Base-by-base conservation (phyloP, 1,140 invertebrate species). In the Hylyphantes graminicola region DNA sequence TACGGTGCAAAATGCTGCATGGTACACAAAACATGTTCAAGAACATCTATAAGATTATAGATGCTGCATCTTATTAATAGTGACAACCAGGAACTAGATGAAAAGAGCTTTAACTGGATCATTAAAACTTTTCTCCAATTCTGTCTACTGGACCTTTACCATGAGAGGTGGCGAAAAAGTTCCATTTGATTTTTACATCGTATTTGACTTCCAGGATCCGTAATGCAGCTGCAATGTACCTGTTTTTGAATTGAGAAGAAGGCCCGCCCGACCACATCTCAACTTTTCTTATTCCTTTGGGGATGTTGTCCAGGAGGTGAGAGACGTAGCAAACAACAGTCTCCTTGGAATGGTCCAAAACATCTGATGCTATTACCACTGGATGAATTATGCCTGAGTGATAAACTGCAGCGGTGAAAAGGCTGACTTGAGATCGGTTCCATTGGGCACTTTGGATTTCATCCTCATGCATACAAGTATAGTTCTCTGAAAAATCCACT, bases 401-500 rank as follows among this genome's bases (percentile, higher is more conserved):
- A 21, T 50, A 72, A 9, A 50, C 9, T 10, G 68, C 13, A 35
- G 19, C 19, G 17, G 68, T 72, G 51, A 72, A 72, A 8, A 72
- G 21, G 35, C 68, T 72, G 7, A 72, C 50, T 50, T 72, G 68
- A 7, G 21, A 7, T 17, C 51, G 68, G 10, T 35, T 50, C 68
- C 68, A 72, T 13, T 72, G 50, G 51, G 35, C 13, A 50, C 68
- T 72, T 72, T 72, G 68, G 7, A 72, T 13, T 72, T 72, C 68
- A 72, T 72, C 68, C 48, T 72, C 21, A 35, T 21, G 8, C 10
- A 48, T 50, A 12, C 68, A 72, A 50, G 68, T 72, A 50, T 50
- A 72, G 19, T 72, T 72, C 17, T 72, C 68, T 17, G 48, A 9
- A 72, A 65, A 65, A 65, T 65, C n/a, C n/a, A n/a, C n/a, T n/a